Evolutionary conservation across 2,888 invertebrate genomes (phyloP).

Genomic region (Pyrrhosoma nymphula): DNA sequence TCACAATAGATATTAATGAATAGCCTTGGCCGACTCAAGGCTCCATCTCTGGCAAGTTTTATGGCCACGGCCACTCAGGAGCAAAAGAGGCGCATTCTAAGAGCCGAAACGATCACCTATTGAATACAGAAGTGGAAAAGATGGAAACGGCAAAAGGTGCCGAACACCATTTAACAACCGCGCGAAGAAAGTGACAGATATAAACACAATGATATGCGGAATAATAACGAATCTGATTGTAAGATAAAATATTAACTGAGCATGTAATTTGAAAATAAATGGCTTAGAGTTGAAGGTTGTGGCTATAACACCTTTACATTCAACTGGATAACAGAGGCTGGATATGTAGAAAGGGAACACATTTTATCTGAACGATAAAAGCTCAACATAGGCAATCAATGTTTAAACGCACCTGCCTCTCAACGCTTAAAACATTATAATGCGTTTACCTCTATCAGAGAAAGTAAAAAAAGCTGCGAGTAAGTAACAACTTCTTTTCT

Average conservation of each 20-base stretch:
- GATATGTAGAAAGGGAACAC: too few species aligned
- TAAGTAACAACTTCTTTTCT: too few species aligned
- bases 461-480: too few species aligned
- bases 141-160: neutral
- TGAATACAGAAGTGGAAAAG: neutral
- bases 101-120: neutral
- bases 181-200: neutral
- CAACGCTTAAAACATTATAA: too few species aligned
- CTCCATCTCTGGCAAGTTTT: neutral
- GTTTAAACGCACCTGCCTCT: too few species aligned
- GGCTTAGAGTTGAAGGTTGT: neutral
- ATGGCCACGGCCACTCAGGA: neutral
- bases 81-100: neutral
- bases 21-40: neutral
- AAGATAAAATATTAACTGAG: neutral
- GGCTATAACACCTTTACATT: too few species aligned
- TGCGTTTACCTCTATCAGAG: too few species aligned
- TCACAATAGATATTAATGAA: constrained; percentile 16
- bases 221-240: neutral
- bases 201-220: neutral
- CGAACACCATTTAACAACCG: neutral
- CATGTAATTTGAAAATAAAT: neutral
- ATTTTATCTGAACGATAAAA: too few species aligned
- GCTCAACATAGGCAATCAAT: too few species aligned
- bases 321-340: too few species aligned